phyloP scores from a whole-genome alignment of 2,888 invertebrate species.

The Rhynchonema sp. region DNA sequence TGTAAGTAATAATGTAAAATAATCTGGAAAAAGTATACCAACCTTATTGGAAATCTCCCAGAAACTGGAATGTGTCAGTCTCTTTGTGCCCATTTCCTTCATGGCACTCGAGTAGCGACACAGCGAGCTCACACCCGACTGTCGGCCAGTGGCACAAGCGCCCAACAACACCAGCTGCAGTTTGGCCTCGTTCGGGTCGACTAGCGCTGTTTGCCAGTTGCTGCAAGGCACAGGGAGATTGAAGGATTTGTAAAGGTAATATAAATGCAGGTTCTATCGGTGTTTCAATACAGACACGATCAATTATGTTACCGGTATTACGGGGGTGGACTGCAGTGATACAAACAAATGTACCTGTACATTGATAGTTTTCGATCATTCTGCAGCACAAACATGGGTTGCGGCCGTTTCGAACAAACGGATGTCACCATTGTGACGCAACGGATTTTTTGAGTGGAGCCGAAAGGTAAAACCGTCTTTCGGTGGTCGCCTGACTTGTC shows the following conservation, averaged over 20 bases:
- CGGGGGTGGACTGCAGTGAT: too few relatives aligned
- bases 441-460: not conserved
- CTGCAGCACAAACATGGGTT: conserved; percentile 63
- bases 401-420: conserved; percentile 73
- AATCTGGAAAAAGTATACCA: too few relatives aligned
- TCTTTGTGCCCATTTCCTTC: not conserved
- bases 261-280: not conserved
- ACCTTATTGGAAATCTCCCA: not conserved
- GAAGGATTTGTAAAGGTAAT: not conserved
- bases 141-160: not conserved
- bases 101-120: not conserved
- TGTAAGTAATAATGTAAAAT: too few relatives aligned
- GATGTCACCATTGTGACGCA: conserved; percentile 40
- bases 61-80: not conserved
- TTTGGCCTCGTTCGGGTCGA: not conserved
- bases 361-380: conserved; percentile 52
- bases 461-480: too few relatives aligned
- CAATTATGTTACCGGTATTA: too few relatives aligned
- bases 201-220: not conserved
- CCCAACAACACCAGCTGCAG: not conserved
- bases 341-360: conserved; percentile 49
- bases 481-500: too few relatives aligned
- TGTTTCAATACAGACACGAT: not conserved
- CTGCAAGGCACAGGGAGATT: not conserved
- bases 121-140: not conserved